Evolutionary conservation across 1,140 invertebrate species (phyloP), one percentile per base, ranked within the genome.

Genomic region (Leptinotarsa lineolata): DNA sequence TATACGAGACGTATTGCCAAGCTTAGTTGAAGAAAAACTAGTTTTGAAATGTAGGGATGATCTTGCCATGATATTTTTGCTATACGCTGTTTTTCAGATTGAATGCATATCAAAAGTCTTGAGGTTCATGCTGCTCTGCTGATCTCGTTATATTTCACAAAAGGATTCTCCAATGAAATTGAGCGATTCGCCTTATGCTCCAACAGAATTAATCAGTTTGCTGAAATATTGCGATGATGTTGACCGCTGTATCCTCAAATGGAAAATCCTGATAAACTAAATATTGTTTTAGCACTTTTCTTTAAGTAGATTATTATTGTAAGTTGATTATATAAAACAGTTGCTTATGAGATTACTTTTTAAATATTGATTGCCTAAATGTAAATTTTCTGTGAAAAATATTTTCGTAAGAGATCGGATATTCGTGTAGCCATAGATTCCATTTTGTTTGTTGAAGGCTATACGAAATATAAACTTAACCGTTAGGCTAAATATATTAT

Each of bases 1-100:
- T 78, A 79, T 77, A 81, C n/a, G 76, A 76, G 68, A 77, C 79
- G 81, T 81, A 79, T 81, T 80, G 80, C 71, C 77, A 81, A 69
- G 71, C 73, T 79, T 78, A 81, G 75, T 78, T 75, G 74, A 59
- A 20, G 30, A 39, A 39, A 39, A 39, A 44, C 13, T 71, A 45
- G 64, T 67, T 60, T n/a, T 72, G 46, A 72, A 24, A 66, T 75
- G 78, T 72, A 75, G 68, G 54, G 74, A 74, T 64, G 67, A 68
- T 76, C 72, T 69, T 76, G 48, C 71, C 21, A 21, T 39, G 61
- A 74, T 80, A 80, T 80, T 79, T 78, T 79, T 80, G 77, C 79
- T 80, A 80, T 76, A 79, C 45, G 68, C 73, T 64, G 61, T 75
- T 73, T 76, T 76, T 66, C 65, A 59, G 72, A 68, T 75, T 70